A percentile compares a stretch with the other conserved stretches of the same genome.
phyloP scores from a whole-genome alignment of 2,113 vertebrate genomes.

The Sterna hirundo region DNA sequence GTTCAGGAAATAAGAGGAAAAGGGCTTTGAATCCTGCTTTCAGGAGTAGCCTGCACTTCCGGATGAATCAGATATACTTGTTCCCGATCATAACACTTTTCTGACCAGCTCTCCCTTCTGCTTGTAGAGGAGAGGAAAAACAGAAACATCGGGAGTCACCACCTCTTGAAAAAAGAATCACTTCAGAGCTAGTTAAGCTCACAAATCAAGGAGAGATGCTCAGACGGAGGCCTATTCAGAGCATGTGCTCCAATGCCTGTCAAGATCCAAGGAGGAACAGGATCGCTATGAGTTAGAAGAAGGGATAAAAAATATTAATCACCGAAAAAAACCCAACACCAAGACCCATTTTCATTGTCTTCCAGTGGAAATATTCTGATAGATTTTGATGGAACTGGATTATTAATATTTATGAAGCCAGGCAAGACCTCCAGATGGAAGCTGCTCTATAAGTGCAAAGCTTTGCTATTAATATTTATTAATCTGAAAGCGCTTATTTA shows the following conservation, averaged over 20 bases:
- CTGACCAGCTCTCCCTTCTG: not conserved
- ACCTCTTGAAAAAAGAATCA: not conserved
- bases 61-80: not conserved
- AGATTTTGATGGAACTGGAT: slow-evolving; percentile 19
- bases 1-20: not conserved
- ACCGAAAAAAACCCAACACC: not conserved
- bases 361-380: not conserved
- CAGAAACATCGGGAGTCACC: not conserved
- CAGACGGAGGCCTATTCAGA: not conserved
- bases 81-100: not conserved
- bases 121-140: not conserved
- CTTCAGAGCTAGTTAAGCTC: not conserved
- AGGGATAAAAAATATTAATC: not conserved
- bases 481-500: slow-evolving; percentile 6
- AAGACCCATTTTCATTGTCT: not conserved
- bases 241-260: not conserved
- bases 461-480: slow-evolving; percentile 60
- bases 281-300: not conserved
- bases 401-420: slow-evolving; percentile 56
- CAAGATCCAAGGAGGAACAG: not conserved
- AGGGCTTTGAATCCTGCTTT: not conserved
- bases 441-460: not conserved
- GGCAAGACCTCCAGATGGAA: slow-evolving; percentile 32
- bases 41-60: not conserved
- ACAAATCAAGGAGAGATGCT: not conserved